A percentile compares a stretch with the other conserved stretches of the same genome.
Evolutionary conservation across 2,888 invertebrate species (phyloP).

Genomic region (Bruchidius siliquastri): DNA sequence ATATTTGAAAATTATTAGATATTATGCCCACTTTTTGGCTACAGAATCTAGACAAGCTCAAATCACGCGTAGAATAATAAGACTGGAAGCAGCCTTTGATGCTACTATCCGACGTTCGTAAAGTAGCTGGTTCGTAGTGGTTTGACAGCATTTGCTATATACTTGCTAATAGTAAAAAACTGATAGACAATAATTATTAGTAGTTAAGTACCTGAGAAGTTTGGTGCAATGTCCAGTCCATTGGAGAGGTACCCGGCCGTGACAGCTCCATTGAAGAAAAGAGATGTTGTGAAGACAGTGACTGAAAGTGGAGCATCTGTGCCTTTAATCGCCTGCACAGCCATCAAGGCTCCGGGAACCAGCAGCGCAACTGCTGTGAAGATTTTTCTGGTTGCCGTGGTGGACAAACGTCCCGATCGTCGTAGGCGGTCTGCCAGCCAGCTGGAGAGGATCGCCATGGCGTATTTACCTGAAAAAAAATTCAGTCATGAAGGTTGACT

Average conservation of each 20-base stretch:
- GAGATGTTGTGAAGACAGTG: conserved; percentile 70
- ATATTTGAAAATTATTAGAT: too few species aligned
- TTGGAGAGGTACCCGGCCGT: conserved; percentile 83
- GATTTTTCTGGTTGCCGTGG: conserved; percentile 67
- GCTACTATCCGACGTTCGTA: too few species aligned
- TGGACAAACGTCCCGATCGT: conserved; percentile 62
- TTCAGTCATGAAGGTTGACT: background rate
- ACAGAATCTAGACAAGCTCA: too few species aligned
- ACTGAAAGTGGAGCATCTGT: conserved; percentile 68
- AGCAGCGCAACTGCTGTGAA: conserved; percentile 63
- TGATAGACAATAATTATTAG: too few species aligned
- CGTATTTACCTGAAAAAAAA: conserved; percentile 58
- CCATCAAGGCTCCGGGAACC: conserved; percentile 67
- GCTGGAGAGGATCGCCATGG: conserved; percentile 71
- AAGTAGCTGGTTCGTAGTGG: too few species aligned
- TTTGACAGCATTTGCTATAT: too few species aligned
- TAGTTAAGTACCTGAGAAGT: conserved; percentile 70
- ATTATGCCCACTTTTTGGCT: too few species aligned
- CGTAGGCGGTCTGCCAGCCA: conserved; percentile 69
- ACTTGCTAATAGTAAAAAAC: too few species aligned
- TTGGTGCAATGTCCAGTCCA: conserved; percentile 82
- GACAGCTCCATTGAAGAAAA: conserved; percentile 81
- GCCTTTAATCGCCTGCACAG: conserved; percentile 68
- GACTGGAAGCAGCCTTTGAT: too few species aligned
- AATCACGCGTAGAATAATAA: too few species aligned